Conservation (phyloP, 2,888 invertebrate genomes). For the Pseudococcus viburni region DNA sequence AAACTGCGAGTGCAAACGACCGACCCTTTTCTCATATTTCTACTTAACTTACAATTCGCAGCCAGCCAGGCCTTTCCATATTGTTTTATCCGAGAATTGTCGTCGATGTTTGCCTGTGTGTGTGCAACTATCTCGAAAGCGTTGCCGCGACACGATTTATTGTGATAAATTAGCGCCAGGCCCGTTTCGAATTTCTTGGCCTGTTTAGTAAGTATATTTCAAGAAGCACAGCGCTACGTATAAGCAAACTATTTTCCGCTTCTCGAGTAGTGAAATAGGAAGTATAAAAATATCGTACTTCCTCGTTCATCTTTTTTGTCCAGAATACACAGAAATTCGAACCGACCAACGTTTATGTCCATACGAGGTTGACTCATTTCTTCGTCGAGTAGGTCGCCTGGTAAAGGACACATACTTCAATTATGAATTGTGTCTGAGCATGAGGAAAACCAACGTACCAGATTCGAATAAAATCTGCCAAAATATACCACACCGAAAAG, state of each 20-base stretch:
- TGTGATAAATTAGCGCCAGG: conserved; percentile 31
- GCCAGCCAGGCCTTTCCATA: conserved; percentile 20
- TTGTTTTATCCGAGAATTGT: conserved; percentile 47
- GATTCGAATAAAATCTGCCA: background rate
- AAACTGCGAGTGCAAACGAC: conserved; percentile 38
- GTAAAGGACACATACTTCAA: background rate
- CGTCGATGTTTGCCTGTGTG: background rate
- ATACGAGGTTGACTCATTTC: background rate
- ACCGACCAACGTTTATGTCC: background rate
- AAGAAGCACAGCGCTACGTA: background rate
- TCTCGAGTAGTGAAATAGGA: background rate
- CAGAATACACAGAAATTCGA: background rate
- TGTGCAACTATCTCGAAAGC: background rate
- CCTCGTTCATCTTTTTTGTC: background rate
- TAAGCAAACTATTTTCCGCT: background rate
- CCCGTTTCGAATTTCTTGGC: conserved; percentile 37
- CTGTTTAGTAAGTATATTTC: background rate
- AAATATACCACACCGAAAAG: background rate
- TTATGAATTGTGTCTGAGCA: background rate
- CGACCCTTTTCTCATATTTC: conserved; percentile 50
- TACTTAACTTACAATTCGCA: conserved; percentile 36
- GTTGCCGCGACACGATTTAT: conserved; percentile 44
- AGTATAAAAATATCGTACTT: conserved; percentile 6
- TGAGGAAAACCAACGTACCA: background rate
- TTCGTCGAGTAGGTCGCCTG: background rate